These are phyloP conservation scores for Podocnemis expansa DNA, from an alignment of 2,113 vertebrate species.

Conservation along the genomic window DNA sequence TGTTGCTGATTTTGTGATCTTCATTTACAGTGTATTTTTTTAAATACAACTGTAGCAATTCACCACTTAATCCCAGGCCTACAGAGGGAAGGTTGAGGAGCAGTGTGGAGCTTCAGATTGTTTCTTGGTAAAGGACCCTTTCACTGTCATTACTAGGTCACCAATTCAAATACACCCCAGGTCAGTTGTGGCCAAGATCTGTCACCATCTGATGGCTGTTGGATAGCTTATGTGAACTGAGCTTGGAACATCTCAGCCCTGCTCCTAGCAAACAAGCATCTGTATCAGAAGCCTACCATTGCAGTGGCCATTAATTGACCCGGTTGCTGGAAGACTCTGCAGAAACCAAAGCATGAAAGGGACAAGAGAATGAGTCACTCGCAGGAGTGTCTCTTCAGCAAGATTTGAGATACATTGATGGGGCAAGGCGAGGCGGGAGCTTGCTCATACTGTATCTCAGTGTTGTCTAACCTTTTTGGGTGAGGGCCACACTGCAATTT, in stretches of 20 bases:
- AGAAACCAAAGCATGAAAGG: background rate
- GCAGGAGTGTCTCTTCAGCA: background rate
- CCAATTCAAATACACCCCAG: background rate
- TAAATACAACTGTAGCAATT: background rate
- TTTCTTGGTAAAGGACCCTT: background rate
- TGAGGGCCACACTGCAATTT: too few relatives aligned
- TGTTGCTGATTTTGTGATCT: background rate
- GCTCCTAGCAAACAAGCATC: background rate
- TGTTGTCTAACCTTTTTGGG: too few relatives aligned
- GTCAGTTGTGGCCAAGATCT: background rate
- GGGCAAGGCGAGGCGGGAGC: background rate
- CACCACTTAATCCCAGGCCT: background rate
- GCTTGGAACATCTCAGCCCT: accelerated
- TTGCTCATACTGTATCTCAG: background rate
- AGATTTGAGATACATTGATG: background rate
- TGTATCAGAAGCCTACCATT: background rate
- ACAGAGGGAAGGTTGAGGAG: background rate
- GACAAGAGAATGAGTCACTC: background rate
- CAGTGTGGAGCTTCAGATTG: background rate
- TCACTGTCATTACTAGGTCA: background rate
- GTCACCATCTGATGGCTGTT: background rate
- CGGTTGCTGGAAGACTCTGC: background rate
- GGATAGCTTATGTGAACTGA: accelerated
- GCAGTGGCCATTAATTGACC: background rate
- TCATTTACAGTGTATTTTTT: background rate